Percentiles rank a stretch among this genome's conserved stretches.
These are phyloP conservation scores for Sthenelais limicola DNA, from an alignment of 2,888 invertebrate species.

Conservation along the genomic window DNA sequence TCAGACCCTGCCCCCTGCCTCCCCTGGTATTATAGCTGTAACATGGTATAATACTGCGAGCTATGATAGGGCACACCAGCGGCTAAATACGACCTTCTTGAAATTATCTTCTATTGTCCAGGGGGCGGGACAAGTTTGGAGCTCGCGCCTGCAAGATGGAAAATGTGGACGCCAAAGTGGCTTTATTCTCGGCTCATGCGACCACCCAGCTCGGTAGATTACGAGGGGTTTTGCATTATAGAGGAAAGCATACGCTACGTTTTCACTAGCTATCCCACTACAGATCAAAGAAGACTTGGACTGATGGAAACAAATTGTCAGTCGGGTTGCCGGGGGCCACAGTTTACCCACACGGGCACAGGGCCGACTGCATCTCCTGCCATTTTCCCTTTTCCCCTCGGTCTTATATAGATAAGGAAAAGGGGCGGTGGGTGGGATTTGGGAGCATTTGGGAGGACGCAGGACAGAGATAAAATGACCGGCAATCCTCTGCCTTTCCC, in stretches of 20 bases:
- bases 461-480: too few species aligned
- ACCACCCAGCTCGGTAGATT: background rate
- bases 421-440: too few species aligned
- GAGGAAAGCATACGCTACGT: background rate
- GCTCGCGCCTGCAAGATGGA: background rate
- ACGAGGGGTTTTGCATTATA: background rate
- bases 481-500: too few species aligned
- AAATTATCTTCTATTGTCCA: background rate
- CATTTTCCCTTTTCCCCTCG: too few species aligned
- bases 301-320: conserved; percentile 37
- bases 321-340: background rate
- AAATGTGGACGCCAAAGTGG: background rate
- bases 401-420: too few species aligned
- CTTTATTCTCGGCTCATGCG: background rate
- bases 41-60: background rate
- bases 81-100: background rate
- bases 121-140: background rate
- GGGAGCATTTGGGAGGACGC: too few species aligned
- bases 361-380: background rate
- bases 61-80: background rate
- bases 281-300: conserved; percentile 28
- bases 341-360: background rate
- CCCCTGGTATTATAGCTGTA: background rate
- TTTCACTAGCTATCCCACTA: background rate
- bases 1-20: background rate